Conservation (phyloP, 2,113 vertebrate species). For the Neofelis nebulosa region DNA sequence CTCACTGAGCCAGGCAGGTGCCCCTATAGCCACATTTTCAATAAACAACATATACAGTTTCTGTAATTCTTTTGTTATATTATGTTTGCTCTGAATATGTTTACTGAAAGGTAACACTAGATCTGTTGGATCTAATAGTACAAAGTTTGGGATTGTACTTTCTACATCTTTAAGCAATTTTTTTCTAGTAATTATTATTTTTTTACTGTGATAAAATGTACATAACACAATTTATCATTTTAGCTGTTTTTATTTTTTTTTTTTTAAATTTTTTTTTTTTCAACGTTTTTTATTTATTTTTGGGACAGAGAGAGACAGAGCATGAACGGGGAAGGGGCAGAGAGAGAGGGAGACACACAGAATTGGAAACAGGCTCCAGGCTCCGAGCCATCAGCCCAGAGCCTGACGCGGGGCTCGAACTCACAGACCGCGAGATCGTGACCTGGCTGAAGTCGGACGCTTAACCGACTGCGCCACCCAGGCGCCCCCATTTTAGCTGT, state of each 20-base stretch:
- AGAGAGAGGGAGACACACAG: no score
- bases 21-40: not conserved
- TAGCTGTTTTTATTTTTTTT: not conserved
- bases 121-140: not conserved
- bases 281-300: no score
- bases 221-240: not conserved
- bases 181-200: slow-evolving; percentile 18
- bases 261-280: no score
- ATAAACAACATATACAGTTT: not conserved
- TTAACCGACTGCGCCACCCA: no score
- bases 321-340: no score
- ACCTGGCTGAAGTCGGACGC: no score
- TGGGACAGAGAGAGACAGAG: no score
- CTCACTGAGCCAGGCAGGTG: not conserved
- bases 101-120: not conserved
- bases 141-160: not conserved
- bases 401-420: no score
- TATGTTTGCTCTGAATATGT: slow-evolving; percentile 6
- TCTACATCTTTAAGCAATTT: not conserved
- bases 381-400: no score
- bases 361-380: no score
- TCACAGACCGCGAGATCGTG: no score
- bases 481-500: not conserved
- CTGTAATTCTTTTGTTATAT: not conserved
- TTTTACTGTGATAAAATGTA: not conserved